Conservation (phyloP, 2,113 vertebrate genomes). For the Pygathrix nemaeus region DNA sequence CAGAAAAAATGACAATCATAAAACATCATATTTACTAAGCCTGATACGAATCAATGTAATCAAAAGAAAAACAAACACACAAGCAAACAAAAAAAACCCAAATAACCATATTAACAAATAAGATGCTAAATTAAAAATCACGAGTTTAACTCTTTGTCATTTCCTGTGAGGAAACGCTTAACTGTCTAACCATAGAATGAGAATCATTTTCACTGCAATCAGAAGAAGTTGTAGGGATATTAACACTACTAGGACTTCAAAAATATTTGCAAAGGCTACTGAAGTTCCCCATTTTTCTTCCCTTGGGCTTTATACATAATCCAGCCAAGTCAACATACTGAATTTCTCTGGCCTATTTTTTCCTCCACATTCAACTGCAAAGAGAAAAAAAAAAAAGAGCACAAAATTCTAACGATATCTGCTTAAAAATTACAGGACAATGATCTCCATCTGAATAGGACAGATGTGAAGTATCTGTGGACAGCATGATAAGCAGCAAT, state of each 20-base stretch:
- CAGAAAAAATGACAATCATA: not conserved
- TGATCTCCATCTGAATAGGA: not conserved
- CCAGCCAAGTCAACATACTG: slow-evolving; percentile 42
- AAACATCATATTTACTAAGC: not conserved
- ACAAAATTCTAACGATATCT: not conserved
- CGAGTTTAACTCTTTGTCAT: not conserved
- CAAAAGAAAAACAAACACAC: not conserved
- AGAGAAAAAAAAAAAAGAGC: not conserved
- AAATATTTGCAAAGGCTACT: not conserved
- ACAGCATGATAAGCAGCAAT: not conserved
- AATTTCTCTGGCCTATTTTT: slow-evolving; percentile 54
- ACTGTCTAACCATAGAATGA: not conserved
- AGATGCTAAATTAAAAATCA: slow-evolving; percentile 16
- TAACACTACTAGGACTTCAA: not conserved
- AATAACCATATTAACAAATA: not conserved
- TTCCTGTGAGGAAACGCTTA: not conserved
- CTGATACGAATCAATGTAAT: slow-evolving; percentile 13
- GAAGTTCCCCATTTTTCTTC: not conserved
- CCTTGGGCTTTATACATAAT: slow-evolving; percentile 21
- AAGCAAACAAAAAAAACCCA: not conserved
- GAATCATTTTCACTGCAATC: slow-evolving; percentile 10
- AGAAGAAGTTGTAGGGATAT: not conserved
- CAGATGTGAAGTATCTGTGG: fast-evolving
- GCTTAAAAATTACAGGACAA: slow-evolving; percentile 24
- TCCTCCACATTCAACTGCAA: not conserved